Evolutionary conservation across 2,113 vertebrate species (phyloP).

Genomic region (Madoqua kirkii): DNA sequence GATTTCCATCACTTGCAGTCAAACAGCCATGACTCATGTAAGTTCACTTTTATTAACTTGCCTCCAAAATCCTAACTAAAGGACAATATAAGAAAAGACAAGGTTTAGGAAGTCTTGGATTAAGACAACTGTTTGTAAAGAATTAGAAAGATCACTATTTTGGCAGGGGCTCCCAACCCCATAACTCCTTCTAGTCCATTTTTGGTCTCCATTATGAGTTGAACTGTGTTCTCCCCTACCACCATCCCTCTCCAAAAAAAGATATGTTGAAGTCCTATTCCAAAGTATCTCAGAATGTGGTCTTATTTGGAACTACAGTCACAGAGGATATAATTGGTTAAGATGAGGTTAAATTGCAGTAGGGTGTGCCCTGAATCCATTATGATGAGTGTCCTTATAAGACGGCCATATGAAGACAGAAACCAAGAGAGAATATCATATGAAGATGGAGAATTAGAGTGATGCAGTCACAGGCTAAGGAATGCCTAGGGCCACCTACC

Average conservation of each 20-base stretch:
- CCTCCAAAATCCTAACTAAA: neutral
- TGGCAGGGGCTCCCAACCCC: neutral
- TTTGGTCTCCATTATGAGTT: neutral
- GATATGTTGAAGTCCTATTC: neutral
- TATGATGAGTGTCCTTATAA: neutral
- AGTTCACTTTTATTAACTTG: neutral
- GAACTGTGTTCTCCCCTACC: neutral
- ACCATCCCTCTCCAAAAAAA: neutral
- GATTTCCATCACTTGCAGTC: neutral
- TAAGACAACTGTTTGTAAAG: neutral
- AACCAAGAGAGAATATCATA: neutral
- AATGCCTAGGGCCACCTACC: neutral
- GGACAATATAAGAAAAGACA: neutral
- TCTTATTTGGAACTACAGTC: neutral
- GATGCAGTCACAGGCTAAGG: neutral
- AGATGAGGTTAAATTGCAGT: neutral
- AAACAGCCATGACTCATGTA: neutral
- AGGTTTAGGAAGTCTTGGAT: neutral
- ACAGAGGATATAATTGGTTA: neutral
- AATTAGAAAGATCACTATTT: neutral
- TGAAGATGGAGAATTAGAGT: neutral
- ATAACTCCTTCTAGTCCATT: neutral
- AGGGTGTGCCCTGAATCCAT: neutral
- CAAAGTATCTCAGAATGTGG: neutral
- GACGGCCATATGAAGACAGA: neutral